Percentiles rank a stretch among this genome's conserved stretches.
Conservation (phyloP, 2,113 vertebrate genomes). For the Clinocottus analis region DNA sequence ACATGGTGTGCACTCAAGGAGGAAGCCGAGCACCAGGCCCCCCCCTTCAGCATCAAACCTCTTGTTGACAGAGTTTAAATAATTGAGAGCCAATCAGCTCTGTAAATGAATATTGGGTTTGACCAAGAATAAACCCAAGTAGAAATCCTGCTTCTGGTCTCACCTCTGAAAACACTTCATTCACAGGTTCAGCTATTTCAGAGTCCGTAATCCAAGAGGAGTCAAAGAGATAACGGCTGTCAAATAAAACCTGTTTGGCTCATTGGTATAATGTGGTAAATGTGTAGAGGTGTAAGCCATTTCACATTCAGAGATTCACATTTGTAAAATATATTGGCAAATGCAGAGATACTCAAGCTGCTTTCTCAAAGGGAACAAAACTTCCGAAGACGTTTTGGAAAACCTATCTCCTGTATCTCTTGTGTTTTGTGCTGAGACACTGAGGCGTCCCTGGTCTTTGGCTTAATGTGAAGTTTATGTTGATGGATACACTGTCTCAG, state of each 20-base stretch:
- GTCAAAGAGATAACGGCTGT: slow-evolving; percentile 22
- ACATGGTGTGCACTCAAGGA: slow-evolving; percentile 43
- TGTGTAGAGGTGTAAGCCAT: slow-evolving; percentile 14
- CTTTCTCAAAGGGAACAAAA: neutral
- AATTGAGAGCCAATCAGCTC: slow-evolving; percentile 46
- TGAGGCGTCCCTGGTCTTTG: neutral
- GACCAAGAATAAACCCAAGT: slow-evolving; percentile 37
- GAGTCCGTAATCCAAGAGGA: slow-evolving; percentile 36
- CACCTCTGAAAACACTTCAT: neutral
- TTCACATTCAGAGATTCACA: slow-evolving; percentile 1
- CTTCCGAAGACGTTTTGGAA: neutral
- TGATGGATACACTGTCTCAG: neutral
- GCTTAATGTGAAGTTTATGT: neutral
- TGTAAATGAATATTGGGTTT: slow-evolving; percentile 50
- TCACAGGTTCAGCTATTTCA: no score
- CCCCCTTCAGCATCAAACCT: slow-evolving; percentile 25
- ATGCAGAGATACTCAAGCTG: neutral
- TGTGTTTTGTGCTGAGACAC: neutral
- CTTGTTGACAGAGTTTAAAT: slow-evolving; percentile 68
- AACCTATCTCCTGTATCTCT: neutral
- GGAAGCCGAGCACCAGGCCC: slow-evolving; percentile 2
- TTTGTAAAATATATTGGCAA: neutral
- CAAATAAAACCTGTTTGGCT: slow-evolving; percentile 9
- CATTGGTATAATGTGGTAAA: slow-evolving; percentile 1
- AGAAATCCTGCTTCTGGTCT: slow-evolving; percentile 33